A percentile compares a stretch with the other conserved stretches of the same genome.
These are phyloP conservation scores for Platysternon megacephalum DNA, from an alignment of 2,113 vertebrate genomes.

Conservation along the genomic window DNA sequence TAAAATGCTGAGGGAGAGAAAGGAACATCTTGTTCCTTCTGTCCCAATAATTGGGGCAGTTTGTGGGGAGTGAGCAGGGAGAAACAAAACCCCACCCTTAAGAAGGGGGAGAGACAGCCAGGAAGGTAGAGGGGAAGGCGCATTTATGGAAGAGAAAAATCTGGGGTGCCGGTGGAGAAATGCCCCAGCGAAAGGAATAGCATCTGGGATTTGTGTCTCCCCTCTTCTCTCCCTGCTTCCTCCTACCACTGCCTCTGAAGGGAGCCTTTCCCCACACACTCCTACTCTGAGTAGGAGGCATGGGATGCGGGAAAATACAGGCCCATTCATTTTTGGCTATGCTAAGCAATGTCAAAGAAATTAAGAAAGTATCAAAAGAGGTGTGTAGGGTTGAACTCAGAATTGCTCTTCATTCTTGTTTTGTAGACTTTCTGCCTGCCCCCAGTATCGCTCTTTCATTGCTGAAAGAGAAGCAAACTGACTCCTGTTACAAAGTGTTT, in stretches of 20 bases:
- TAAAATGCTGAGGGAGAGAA: background rate
- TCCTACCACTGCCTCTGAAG: background rate
- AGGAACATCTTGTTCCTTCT: background rate
- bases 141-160: background rate
- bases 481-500: slow-evolving; percentile 20
- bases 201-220: background rate
- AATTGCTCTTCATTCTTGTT: background rate
- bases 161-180: background rate
- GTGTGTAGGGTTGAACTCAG: background rate
- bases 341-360: background rate
- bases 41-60: background rate
- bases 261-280: background rate
- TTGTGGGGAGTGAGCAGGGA: background rate
- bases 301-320: background rate
- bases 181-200: background rate
- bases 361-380: background rate
- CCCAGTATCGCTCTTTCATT: slow-evolving; percentile 15
- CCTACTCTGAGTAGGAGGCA: background rate
- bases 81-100: background rate
- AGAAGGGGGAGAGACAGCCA: background rate
- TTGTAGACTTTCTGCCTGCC: background rate
- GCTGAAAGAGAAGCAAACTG: slow-evolving; percentile 27
- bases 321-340: background rate
- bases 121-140: background rate
- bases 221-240: background rate